Base-by-base conservation (phyloP, 2,797 vertebrate genomes). In the Notamacropus eugenii region DNA sequence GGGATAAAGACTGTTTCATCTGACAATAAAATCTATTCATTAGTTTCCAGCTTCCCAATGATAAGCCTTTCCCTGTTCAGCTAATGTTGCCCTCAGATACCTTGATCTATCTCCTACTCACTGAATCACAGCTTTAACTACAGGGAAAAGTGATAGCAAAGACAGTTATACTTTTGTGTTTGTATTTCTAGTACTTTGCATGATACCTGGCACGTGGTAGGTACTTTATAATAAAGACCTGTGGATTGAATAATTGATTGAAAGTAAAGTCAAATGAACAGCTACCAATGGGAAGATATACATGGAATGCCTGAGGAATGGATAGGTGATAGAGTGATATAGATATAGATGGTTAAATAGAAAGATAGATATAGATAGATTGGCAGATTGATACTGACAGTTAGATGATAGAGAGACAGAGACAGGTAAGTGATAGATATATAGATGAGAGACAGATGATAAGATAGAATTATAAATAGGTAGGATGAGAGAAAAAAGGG, bases 261-360 rank as follows among this genome's bases (percentile, higher is more conserved):
- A 87, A 87, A 46, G 40, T 27, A 46, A 22, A 87, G 74, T 87
- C 40, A 50, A 87, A 87, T 24, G 10, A 87, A 87, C 4, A 87
- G 40, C 27, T 22, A 40, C 40, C 46, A 8, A 50, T 0, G 4
- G 9, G 24, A 16, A 97, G 29, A 27, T 95, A 55, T 34, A 40
- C 40, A 14, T 93, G 92, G 19, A 92, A 95, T 54, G 57, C 93
- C 0, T 92, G 14, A 91, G 1, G 19, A 97, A 90, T 62, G 22
- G 95, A 94, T 93, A 93, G 28, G 54, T 95, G 90, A 93, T 92
- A 31, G 93, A 93, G 92, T 91, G 58, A 96, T 92, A 95, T 27
- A 92, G 94, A 96, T 62, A 94, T n/a, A 74, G 5, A 96, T 56
- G n/a, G n/a, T 74, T 40, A 52, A 52, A 52, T 52, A 52, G 52